These are phyloP conservation scores for Ptychadena robeensis DNA, from an alignment of 2,797 vertebrate species.

Conservation along the genomic window DNA sequence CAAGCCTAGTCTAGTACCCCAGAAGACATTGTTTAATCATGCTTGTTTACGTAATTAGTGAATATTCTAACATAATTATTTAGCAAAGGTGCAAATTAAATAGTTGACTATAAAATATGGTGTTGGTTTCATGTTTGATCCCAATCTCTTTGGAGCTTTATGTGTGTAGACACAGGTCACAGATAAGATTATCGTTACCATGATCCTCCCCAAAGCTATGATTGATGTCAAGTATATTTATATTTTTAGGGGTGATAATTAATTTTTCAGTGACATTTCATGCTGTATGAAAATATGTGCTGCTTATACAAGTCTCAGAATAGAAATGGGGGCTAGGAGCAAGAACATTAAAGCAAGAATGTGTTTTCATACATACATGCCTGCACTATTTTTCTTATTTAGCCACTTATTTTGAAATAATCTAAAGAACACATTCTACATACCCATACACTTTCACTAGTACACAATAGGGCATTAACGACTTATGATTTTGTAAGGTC, in stretches of 20 bases:
- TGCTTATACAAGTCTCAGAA: neutral
- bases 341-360: too few relatives aligned
- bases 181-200: neutral
- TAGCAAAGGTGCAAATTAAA: slow-evolving; percentile 35
- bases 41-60: slow-evolving; percentile 10
- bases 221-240: neutral
- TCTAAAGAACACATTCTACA: too few relatives aligned
- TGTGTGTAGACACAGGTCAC: neutral
- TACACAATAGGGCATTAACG: too few relatives aligned
- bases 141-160: neutral
- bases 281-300: neutral
- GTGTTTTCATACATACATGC: too few relatives aligned
- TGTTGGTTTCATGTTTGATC: slow-evolving; percentile 14
- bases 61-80: slow-evolving; percentile 10
- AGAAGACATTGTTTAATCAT: slow-evolving; percentile 7
- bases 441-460: too few relatives aligned
- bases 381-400: too few relatives aligned
- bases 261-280: neutral
- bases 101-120: slow-evolving; percentile 33
- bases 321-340: neutral
- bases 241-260: neutral
- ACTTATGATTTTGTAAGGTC: too few relatives aligned
- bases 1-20: neutral
- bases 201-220: neutral
- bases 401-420: too few relatives aligned